Base-by-base conservation (phyloP, 2,797 vertebrate species). In the Tenualosa ilisha region DNA sequence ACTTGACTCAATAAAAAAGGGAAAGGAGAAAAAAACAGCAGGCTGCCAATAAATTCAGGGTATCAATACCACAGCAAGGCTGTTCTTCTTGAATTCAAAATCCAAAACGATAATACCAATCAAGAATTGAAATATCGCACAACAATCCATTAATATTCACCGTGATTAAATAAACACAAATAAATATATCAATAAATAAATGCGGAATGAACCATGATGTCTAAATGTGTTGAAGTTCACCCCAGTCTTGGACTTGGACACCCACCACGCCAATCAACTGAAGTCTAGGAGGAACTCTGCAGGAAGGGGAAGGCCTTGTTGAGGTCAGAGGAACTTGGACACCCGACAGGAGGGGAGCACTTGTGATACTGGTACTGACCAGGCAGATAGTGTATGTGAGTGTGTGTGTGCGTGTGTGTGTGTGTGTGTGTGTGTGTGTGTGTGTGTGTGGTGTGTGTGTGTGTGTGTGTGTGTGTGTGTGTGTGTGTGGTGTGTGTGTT, bases 131-230 rank as follows among this genome's bases (percentile, higher is more conserved):
- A 92, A 90, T 82, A 85, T 88, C 82, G 91, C 89, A 79, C 72
- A 46, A 22, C 91, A 87, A 79, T 79, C 72, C 72, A 79, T 79
- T n/a, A 79, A 46, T n/a, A 22, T 43, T 40, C 37, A 46, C 68
- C 87, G 88, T 87, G 84, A 86, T 87, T 87, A 83, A 87, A 86
- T 86, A 87, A 87, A 91, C 49, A 84, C 75, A 88, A 82, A 88
- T 83, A 87, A 90, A 94, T 94, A 92, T 90, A 92, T 93, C 89
- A 82, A 86, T 79, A 85, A 85, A 92, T 75, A 84, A 89, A 87
- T 72, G 86, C 75, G 82, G 85, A 61, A 85, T 87, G 87, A 51
- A 31, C 17, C 31, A 88, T 85, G 31, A 40, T 72, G 31, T 40
- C 63, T 12, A 68, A 72, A 46, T 79, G 40, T 40, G 72, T 72